Evolutionary conservation across 2,797 vertebrate species (phyloP), one percentile per base, ranked within the genome.

Genomic region (Ctenopoma kingsleyae): DNA sequence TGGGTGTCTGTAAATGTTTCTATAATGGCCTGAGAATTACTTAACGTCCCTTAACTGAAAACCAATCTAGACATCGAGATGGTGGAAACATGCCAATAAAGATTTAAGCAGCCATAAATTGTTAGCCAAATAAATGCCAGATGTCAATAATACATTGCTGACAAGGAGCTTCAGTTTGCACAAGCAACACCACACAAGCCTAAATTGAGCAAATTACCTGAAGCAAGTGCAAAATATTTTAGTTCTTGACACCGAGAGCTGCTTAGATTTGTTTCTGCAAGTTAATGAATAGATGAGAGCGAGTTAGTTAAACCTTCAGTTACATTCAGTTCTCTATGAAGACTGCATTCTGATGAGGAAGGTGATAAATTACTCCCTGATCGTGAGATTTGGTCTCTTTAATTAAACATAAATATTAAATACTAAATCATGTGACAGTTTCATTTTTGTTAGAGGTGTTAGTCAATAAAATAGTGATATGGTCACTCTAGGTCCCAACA

Each of bases 61-160:
- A 81, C 16, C 54, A 77, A 80, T 82, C 71, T 70, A 61, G 53
- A 43, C 53, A 74, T 66, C 40, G 48, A 61, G 51, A 69, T 27
- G 46, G 38, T 51, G 25, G 49, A 36, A 48, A 54, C 74, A 22
- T 25, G 47, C 69, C 71, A 75, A 85, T 86, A 74, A 81, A 78
- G 74, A 62, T 81, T 85, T 78, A 71, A 74, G 49, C 53, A 11
- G 54, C 70, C 59, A 35, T 82, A 82, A 84, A 67, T 72, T 65
- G 41, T 68, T 20, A 9, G 63, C 2, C 56, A 69, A 69, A 83
- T 78, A 66, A 78, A 76, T 59, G 50, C 61, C 74, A 52, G 49
- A 6, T 17, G 40, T 43, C 5, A 43, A 17, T 43, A 17, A 6
- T 17, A 43, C 40, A 43, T 17, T 6, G 40, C 16, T 17, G 40